Evolutionary conservation across 2,888 invertebrate species (phyloP).

Genomic region (Drosophila differens): DNA sequence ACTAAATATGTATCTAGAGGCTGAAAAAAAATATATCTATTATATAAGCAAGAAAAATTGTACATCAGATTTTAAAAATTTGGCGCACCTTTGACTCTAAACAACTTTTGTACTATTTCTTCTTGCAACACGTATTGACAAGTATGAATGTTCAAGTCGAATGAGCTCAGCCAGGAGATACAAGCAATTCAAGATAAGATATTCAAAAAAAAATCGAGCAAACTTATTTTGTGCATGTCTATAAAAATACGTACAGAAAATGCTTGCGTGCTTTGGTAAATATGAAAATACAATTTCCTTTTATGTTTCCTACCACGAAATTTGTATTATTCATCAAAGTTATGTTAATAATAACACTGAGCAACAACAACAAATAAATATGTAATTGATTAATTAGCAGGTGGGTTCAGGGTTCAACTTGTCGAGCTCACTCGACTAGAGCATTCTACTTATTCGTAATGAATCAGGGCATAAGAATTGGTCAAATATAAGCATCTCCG

Average conservation of each 20-base stretch:
- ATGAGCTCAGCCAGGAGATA: background rate
- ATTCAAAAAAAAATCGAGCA: background rate
- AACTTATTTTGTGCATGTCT: background rate
- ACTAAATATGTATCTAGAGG: background rate
- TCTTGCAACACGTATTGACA: too few species aligned
- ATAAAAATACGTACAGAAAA: background rate
- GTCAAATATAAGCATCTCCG: background rate
- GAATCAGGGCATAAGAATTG: background rate
- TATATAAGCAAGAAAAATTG: too few species aligned
- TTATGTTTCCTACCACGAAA: background rate
- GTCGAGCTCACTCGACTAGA: background rate
- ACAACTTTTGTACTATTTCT: too few species aligned
- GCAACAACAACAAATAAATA: background rate
- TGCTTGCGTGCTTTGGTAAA: background rate
- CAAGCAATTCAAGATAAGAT: background rate
- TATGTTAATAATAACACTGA: background rate
- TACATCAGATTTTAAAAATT: too few species aligned
- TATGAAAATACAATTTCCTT: background rate
- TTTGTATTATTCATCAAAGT: background rate
- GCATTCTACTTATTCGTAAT: background rate
- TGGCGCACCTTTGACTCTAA: too few species aligned
- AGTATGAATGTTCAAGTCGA: background rate
- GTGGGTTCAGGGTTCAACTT: background rate
- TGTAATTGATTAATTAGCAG: background rate
- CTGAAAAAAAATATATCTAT: background rate